Conservation (phyloP, 2,113 vertebrate species). For the Trichomycterus rosablanca region DNA sequence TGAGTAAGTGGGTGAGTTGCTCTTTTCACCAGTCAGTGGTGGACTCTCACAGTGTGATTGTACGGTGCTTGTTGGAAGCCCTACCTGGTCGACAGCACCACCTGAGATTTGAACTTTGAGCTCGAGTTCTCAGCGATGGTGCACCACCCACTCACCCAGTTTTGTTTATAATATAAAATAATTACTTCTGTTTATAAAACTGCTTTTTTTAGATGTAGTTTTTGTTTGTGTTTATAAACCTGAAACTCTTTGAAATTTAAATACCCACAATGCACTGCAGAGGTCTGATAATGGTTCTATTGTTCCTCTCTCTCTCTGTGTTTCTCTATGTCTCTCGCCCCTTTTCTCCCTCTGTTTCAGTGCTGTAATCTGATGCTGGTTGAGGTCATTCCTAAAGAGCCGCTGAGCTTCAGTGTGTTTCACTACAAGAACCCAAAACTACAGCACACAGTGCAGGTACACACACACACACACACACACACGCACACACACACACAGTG, state of each 20-base stretch:
- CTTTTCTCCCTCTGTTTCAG: conserved; percentile 55
- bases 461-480: conserved; percentile 1
- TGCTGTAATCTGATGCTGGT: conserved; percentile 99
- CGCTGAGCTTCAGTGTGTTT: conserved; percentile 93
- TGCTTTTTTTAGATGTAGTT: too few species aligned
- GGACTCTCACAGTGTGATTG: too few species aligned
- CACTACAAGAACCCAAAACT: conserved; percentile 99
- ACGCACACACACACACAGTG: conserved; percentile 13
- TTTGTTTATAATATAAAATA: too few species aligned
- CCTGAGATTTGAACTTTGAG: too few species aligned
- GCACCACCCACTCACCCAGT: too few species aligned
- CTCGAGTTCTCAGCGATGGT: too few species aligned
- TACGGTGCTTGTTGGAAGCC: too few species aligned
- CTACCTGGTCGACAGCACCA: too few species aligned
- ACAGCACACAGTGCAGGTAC: conserved; percentile 97
- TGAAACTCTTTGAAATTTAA: background rate
- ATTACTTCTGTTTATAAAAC: too few species aligned
- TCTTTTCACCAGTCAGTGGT: too few species aligned
- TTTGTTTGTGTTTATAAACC: too few species aligned
- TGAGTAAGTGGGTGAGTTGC: too few species aligned
- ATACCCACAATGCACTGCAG: background rate
- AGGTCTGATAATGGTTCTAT: background rate
- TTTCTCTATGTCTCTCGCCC: conserved; percentile 1
- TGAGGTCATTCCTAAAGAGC: conserved; percentile 94
- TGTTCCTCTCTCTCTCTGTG: background rate